phyloP scores from a whole-genome alignment of 2,113 vertebrate genomes.

The Oncorhynchus nerka region DNA sequence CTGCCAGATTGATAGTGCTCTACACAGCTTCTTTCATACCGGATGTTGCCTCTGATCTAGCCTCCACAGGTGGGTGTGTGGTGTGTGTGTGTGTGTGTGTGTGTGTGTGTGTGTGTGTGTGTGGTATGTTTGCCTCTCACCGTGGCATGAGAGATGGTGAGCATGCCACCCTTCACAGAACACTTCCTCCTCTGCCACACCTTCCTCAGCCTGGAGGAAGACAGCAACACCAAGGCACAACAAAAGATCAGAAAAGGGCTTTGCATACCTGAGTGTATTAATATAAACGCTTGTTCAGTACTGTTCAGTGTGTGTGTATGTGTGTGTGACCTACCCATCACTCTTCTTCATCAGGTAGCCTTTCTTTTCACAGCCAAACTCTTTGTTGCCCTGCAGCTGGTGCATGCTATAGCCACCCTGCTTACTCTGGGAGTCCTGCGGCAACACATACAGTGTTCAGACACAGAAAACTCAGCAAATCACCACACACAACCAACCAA shows the following conservation, averaged over 20 bases:
- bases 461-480: not conserved
- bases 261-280: too few relatives aligned
- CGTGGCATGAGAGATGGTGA: constrained; percentile 80
- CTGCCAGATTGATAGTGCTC: constrained; percentile 46
- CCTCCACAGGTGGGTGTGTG: constrained; percentile 7
- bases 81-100: constrained; percentile 8
- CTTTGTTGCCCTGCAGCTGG: constrained; percentile 97
- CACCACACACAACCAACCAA: constrained; percentile 9
- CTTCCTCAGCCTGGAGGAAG: constrained; percentile 71
- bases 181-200: constrained; percentile 82
- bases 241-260: too few relatives aligned
- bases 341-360: constrained; percentile 96
- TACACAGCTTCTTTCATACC: constrained; percentile 17
- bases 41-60: constrained; percentile 45
- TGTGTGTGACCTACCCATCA: not conserved
- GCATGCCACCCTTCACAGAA: constrained; percentile 79
- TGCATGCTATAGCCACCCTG: constrained; percentile 98
- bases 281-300: too few relatives aligned
- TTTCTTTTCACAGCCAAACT: constrained; percentile 97
- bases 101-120: not conserved
- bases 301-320: not conserved
- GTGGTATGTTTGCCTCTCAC: constrained; percentile 55
- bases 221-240: not conserved
- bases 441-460: constrained; percentile 18
- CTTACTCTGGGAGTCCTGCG: constrained; percentile 95